These are phyloP conservation scores for Elaphurus davidianus DNA, from an alignment of 2,113 vertebrate genomes.

Conservation along the genomic window DNA sequence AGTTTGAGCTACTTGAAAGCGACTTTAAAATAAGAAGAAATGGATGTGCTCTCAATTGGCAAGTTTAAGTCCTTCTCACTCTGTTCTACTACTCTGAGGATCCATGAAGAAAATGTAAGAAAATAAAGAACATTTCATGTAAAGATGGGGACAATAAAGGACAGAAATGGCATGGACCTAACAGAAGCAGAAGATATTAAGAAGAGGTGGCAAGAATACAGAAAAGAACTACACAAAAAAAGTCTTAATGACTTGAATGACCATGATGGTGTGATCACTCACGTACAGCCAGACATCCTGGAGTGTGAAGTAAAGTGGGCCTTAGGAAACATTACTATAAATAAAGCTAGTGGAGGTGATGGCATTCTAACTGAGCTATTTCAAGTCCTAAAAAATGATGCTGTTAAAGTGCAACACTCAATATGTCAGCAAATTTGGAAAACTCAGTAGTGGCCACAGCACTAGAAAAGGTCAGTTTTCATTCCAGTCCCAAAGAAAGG, in stretches of 20 bases:
- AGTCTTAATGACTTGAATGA: neutral
- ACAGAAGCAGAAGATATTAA: neutral
- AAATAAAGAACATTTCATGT: neutral
- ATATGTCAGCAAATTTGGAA: neutral
- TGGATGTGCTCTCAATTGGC: neutral
- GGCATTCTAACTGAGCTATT: neutral
- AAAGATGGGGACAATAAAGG: neutral
- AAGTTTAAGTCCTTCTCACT: neutral
- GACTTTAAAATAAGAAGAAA: conserved; percentile 6
- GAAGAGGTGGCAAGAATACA: neutral
- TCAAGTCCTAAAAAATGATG: neutral
- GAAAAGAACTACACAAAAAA: neutral
- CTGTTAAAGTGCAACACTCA: neutral
- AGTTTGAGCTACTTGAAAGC: neutral
- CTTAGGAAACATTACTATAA: neutral
- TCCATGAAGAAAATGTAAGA: neutral
- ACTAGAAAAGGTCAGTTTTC: neutral
- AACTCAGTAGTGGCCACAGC: neutral
- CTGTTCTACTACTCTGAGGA: neutral
- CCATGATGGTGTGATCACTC: neutral
- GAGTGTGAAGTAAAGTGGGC: neutral
- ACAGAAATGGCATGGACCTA: neutral
- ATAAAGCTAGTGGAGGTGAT: neutral
- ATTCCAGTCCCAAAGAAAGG: neutral
- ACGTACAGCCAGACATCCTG: neutral